Evolutionary conservation across 2,797 vertebrate species (phyloP).

Genomic region (Lithobates pipiens): DNA sequence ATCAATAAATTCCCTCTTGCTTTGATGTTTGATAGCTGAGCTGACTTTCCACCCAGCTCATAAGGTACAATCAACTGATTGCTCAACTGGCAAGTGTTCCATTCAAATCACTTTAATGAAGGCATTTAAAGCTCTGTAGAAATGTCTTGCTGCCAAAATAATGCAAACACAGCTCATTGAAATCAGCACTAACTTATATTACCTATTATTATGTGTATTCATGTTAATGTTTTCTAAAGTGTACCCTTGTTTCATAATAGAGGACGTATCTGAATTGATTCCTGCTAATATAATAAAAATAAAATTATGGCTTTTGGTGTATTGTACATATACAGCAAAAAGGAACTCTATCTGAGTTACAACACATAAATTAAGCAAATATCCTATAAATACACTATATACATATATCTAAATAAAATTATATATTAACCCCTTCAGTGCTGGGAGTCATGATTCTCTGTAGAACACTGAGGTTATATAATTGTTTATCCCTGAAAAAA

Average conservation of each 20-base stretch:
- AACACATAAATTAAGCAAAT: slow-evolving; percentile 4
- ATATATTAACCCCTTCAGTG: slow-evolving; percentile 16
- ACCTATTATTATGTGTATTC: slow-evolving; percentile 15
- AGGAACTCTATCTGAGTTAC: slow-evolving; percentile 19
- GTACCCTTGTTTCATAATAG: slow-evolving; percentile 1
- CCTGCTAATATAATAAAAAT: slow-evolving; percentile 45
- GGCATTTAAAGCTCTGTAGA: slow-evolving; percentile 19
- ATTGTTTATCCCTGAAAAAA: slow-evolving; percentile 52
- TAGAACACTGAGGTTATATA: slow-evolving; percentile 26
- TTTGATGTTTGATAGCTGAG: slow-evolving; percentile 33
- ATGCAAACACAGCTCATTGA: slow-evolving; percentile 29
- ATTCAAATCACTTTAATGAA: slow-evolving; percentile 49
- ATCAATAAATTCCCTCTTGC: slow-evolving; percentile 36
- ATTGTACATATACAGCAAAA: slow-evolving; percentile 42
- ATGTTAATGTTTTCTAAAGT: slow-evolving; percentile 28
- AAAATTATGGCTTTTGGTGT: slow-evolving; percentile 55
- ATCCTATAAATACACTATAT: slow-evolving; percentile 47
- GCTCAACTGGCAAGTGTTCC: slow-evolving; percentile 26
- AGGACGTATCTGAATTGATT: neutral
- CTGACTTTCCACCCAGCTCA: slow-evolving; percentile 22
- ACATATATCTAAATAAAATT: slow-evolving; percentile 47
- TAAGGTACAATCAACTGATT: slow-evolving; percentile 51
- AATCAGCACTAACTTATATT: slow-evolving; percentile 29
- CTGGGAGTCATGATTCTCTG: slow-evolving; percentile 16
- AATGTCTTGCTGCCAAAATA: slow-evolving; percentile 17